Base-by-base conservation (phyloP, 1,140 invertebrate genomes). In the Agrilus planipennis region DNA sequence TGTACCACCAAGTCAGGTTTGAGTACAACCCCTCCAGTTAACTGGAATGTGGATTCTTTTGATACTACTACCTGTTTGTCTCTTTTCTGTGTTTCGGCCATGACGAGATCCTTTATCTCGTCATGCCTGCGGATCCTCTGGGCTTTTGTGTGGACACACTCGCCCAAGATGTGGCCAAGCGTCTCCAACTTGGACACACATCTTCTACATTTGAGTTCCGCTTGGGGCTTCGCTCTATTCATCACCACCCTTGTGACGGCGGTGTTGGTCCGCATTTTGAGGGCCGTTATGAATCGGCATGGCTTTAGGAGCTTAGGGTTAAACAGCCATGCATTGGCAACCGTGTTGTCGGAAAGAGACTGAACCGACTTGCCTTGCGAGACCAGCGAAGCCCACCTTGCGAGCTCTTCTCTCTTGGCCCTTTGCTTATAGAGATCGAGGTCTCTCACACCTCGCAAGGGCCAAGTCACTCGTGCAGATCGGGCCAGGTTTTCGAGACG, bases 101-200 rank as follows among this genome's bases (percentile, higher is more conserved):
- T 30, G 7, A 55, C 21, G 16, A 55, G 28, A n/a, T 52, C 39
- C 5, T 17, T 2, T 30, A 59, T 53, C 16, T 56, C 42, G 32
- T 57, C 31, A 32, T 58, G 53, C 0, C 52, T 23, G 4, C 42
- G 34, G 19, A 55, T 57, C 22, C 53, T 29, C 7, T 15, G 2
- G 1, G 38, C n/a, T 25, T 56, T 59, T 0, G 51, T 56, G 17
- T 34, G 16, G 4, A 21, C 17, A 38, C 53, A 59, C 17, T 47
- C 39, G 1, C 54, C 53, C 0, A 58, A 28, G 2, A 54, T 50
- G 22, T 54, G 51, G 0, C 34, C 49, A 25, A 57, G 46, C 14
- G 49, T 60, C 46, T 56, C 53, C 15, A 41, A 37, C 34, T 46
- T 12, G 5, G 16, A 10, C 0, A 25, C 18, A 29, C 45, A 51